Base-by-base conservation (phyloP, 2,113 vertebrate species). In the Tapirus terrestris region DNA sequence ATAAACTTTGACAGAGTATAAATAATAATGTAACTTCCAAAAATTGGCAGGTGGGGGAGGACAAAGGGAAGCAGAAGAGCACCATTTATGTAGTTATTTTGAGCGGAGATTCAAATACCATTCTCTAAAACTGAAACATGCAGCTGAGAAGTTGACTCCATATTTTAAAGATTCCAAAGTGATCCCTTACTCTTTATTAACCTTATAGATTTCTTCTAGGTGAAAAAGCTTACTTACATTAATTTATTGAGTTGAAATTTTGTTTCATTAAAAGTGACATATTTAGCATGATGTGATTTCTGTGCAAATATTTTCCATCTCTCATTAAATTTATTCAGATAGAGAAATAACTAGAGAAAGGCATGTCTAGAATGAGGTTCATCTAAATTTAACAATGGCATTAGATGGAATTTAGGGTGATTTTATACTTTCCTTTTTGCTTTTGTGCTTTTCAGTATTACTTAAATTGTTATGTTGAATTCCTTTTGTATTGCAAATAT, bases 11-110 rank as follows among this genome's bases (percentile, higher is more conserved):
- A 89, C 72, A 82, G 79, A 67, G 31, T 65, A 61, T 93, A 85
- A 92, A 91, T 94, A 97, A 82, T 83, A 92, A 95, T 65, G 11
- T 77, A 85, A 45, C 61, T 94, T 86, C 63, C 20, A 87, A 68
- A 96, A 75, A 36, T 76, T 87, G 53, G 39, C 48, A 63, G 21
- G 39, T 83, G 2, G 36, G 3, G 33, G 27, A 70, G 4, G 29
- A 21, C 7, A 67, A 14, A 89, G 31, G 51, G 20, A 97, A 75
- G 11, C 7, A 25, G 39, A 76, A 94, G 2, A 79, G 5, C 43
- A 56, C 27, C 51, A 7, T 89, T 45, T 68, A 63, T 45, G 27
- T 14, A 39, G 56, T 72, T 1, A 45, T 43, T 77, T 70, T 36
- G 56, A 83, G 3, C 20, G n/a, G 8, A 1, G 0, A 84, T 61